Evolutionary conservation across 2,113 vertebrate species (phyloP).

Genomic region (Actenoides hombroni): DNA sequence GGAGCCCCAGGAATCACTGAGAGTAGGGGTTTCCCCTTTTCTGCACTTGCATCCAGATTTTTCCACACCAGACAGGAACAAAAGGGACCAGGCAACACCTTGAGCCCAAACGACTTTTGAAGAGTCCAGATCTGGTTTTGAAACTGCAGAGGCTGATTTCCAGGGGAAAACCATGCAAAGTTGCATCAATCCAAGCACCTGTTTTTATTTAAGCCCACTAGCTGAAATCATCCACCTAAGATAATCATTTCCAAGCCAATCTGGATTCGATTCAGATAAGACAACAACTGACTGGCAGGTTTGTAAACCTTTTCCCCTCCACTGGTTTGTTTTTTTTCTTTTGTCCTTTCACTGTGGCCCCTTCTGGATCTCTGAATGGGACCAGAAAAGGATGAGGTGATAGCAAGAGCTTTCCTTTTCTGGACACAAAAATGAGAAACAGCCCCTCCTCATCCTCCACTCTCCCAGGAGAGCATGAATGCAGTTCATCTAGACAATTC

Average conservation of each 20-base stretch:
- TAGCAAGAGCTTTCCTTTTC: not conserved
- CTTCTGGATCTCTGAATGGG: not conserved
- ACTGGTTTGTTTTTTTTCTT: not conserved
- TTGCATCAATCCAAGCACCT: not conserved
- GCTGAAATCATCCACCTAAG: slow-evolving; percentile 40
- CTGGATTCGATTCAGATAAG: slow-evolving; percentile 36
- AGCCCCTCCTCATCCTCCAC: not conserved
- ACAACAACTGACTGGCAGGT: not conserved
- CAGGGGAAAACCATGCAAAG: not conserved
- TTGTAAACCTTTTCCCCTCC: not conserved
- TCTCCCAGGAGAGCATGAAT: not conserved
- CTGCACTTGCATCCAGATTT: not conserved
- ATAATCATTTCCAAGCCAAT: not conserved
- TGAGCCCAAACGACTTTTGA: not conserved
- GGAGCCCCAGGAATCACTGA: not conserved
- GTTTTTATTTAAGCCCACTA: slow-evolving; percentile 36
- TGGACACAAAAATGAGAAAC: not conserved
- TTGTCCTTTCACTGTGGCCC: not conserved
- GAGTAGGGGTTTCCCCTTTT: not conserved
- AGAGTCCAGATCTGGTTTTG: not conserved
- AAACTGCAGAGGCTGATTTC: not conserved
- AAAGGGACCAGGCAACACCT: not conserved
- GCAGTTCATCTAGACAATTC: slow-evolving; percentile 10
- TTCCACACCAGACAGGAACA: not conserved
- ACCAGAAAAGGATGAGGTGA: not conserved